These are phyloP conservation scores for Drosophila mayaguana DNA, from an alignment of 2,888 invertebrate genomes.

Conservation along the genomic window DNA sequence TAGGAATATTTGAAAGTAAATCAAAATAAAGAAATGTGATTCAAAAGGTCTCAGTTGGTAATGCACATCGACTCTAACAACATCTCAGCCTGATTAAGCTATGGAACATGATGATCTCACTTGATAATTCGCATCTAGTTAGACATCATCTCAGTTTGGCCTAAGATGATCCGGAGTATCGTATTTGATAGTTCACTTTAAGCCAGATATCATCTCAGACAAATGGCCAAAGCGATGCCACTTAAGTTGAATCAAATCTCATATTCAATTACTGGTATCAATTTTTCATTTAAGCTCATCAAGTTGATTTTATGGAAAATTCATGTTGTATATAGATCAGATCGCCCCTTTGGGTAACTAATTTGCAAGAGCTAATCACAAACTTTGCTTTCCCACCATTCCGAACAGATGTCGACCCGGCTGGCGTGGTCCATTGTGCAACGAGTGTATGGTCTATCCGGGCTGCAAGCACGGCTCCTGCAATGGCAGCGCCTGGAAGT, in stretches of 20 bases:
- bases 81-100: not conserved
- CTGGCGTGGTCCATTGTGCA: conserved; percentile 96
- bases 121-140: not conserved
- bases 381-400: conserved; percentile 30
- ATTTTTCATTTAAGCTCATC: not conserved
- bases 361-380: conserved; percentile 34
- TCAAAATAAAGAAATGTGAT: no score
- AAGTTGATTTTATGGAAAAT: not conserved
- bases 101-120: not conserved
- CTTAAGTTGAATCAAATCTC: no score
- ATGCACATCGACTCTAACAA: no score
- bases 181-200: not conserved
- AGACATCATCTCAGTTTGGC: not conserved
- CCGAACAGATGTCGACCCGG: conserved; percentile 93
- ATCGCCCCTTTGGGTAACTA: not conserved
- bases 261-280: not conserved
- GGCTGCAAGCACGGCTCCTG: conserved; percentile 98
- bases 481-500: conserved; percentile 96
- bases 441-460: conserved; percentile 97
- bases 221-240: no score
- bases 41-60: no score
- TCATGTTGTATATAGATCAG: not conserved
- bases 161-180: not conserved
- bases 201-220: no score
- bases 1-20: no score